phyloP scores from a whole-genome alignment of 2,888 invertebrate species.

The Lamproptera curius region DNA sequence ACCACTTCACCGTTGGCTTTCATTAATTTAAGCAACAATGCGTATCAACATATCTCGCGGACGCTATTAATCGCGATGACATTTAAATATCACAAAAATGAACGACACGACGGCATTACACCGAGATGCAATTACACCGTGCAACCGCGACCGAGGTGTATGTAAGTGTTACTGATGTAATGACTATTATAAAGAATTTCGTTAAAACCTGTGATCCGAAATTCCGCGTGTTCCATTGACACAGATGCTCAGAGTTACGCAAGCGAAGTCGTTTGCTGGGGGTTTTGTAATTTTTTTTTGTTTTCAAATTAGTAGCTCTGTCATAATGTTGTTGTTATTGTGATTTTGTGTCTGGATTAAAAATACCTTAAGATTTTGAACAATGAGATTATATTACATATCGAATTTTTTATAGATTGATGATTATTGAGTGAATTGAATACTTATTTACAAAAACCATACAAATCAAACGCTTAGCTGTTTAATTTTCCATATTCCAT shows the following conservation, averaged over 20 bases:
- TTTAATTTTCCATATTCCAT: no score
- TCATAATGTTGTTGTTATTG: no score
- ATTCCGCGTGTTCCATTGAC: slow-evolving; percentile 48
- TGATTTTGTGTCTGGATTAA: no score
- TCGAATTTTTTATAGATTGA: no score
- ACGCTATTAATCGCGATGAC: slow-evolving; percentile 16
- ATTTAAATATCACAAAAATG: slow-evolving; percentile 21
- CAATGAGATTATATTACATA: no score
- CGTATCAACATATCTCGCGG: neutral
- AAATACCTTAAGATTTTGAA: no score
- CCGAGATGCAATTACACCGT: slow-evolving; percentile 16
- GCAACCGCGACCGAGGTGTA: slow-evolving; percentile 7
- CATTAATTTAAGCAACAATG: neutral
- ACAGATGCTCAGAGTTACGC: slow-evolving; percentile 67
- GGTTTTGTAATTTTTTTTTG: slow-evolving; percentile 41
- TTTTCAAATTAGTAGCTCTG: no score
- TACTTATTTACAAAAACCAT: no score
- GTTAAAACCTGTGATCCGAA: slow-evolving; percentile 13
- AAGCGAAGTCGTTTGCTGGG: slow-evolving; percentile 51
- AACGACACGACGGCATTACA: slow-evolving; percentile 7
- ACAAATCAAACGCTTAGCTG: no score
- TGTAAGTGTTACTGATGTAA: slow-evolving; percentile 11
- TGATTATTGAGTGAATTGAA: no score
- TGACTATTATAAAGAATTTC: slow-evolving; percentile 18
- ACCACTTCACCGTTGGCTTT: neutral